Conservation (phyloP, 2,113 vertebrate genomes). For the Actinemys pallida region DNA sequence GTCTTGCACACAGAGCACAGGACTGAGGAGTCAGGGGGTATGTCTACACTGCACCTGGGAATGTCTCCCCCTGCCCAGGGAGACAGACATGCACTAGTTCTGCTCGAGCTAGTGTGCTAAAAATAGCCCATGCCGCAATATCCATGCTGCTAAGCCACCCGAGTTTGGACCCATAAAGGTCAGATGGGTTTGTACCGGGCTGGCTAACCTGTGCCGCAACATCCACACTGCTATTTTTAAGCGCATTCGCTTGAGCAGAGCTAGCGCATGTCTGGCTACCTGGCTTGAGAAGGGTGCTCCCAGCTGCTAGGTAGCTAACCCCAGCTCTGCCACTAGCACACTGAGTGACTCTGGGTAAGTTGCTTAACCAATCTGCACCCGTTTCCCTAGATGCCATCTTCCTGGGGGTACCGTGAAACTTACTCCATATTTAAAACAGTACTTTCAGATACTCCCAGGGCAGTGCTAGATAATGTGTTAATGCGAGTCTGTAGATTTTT, state of each 20-base stretch:
- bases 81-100: too few species aligned
- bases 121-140: too few species aligned
- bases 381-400: not conserved
- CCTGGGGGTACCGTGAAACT: not conserved
- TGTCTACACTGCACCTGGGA: not conserved
- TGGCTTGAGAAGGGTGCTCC: not conserved
- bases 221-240: too few species aligned
- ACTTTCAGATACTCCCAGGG: fast-evolving
- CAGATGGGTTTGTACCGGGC: too few species aligned
- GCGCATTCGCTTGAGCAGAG: too few species aligned
- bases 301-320: not conserved
- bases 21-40: not conserved
- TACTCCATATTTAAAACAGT: not conserved
- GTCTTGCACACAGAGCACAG: not conserved
- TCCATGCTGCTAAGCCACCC: too few species aligned
- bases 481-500: not conserved
- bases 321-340: not conserved
- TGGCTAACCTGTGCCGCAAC: too few species aligned
- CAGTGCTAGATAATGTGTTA: not conserved
- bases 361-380: not conserved
- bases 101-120: too few species aligned
- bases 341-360: not conserved
- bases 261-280: too few species aligned
- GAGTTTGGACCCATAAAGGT: too few species aligned
- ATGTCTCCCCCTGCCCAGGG: not conserved